Evolutionary conservation across 2,888 invertebrate genomes (phyloP), one percentile per base, ranked within the genome.

Genomic region (Pristionchus fissidentatus): DNA sequence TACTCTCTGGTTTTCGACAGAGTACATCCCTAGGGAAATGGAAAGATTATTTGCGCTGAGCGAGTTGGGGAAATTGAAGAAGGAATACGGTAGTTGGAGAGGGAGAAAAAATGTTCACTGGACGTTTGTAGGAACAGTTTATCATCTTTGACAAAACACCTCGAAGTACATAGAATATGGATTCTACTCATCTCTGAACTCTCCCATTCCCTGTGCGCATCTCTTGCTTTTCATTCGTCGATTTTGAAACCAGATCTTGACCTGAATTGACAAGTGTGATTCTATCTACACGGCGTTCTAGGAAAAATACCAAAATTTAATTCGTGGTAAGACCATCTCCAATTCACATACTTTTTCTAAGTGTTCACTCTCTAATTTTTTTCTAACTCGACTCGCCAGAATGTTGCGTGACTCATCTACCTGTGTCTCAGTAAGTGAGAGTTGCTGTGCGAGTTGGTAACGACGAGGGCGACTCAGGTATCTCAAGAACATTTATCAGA

Each of bases 161-260:
- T 8, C n/a, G 41, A 22, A 43, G 41, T 15, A 26, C 35, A 70
- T 5, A 10, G 32, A n/a, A 8, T 41, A 41, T 19, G 32, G n/a
- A 41, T 26, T 43, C 66, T 70, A 70, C 5, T 70, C 70, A 2
- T 70, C 70, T 41, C 70, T 38, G 26, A 41, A 70, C 2, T 70
- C 70, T 15, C n/a, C 70, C 1, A 32, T 32, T 49, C 75, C 75
- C 15, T 77, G 75, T 35, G 62, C 60, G 77, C 88, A 88, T 32
- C 98, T 94, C 93, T 98, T 98, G 97, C 97, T 97, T 93, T 98
- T 98, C 98, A 98, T 98, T 90, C 98, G 95, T 79, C 98, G 95
- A 93, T 98, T 98, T 95, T 98, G 98, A 93, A 98, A 98, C 98
- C 92, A 92, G 81, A 92, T 92, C 85, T 92, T 92, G 88, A 97